Conservation (phyloP, 2,113 vertebrate species). For the Bubo bubo region DNA sequence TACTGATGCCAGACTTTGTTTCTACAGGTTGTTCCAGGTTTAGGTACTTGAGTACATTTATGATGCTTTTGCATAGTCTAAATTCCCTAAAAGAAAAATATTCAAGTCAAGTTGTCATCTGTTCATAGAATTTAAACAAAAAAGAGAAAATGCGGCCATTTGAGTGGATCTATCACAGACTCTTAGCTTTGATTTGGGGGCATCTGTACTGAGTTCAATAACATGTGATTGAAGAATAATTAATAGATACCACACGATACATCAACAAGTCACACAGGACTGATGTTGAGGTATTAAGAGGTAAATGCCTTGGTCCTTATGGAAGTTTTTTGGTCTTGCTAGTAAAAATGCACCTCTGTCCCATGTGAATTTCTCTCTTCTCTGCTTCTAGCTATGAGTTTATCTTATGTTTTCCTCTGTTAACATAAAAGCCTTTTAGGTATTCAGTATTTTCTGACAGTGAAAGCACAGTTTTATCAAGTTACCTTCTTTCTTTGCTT, state of each 20-base stretch:
- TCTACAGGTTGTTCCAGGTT: neutral
- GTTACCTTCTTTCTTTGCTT: neutral
- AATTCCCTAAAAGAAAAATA: neutral
- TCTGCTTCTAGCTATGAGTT: neutral
- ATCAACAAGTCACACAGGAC: neutral
- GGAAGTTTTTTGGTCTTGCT: neutral
- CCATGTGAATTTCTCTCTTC: neutral
- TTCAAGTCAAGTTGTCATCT: neutral
- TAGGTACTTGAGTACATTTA: neutral
- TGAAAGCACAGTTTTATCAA: neutral
- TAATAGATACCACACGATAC: neutral
- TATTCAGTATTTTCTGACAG: neutral
- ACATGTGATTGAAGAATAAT: neutral
- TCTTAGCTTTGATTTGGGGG: neutral
- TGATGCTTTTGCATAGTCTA: neutral
- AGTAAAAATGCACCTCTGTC: neutral
- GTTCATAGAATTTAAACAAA: neutral
- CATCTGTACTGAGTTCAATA: neutral
- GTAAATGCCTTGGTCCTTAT: neutral
- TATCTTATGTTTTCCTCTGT: neutral
- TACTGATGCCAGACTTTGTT: neutral
- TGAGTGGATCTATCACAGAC: neutral
- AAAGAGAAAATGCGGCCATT: neutral
- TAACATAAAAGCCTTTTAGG: neutral
- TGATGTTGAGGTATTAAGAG: neutral